Percentiles rank a stretch among this genome's conserved stretches.
Conservation (phyloP, 2,888 invertebrate genomes). For the Spodoptera picta region DNA sequence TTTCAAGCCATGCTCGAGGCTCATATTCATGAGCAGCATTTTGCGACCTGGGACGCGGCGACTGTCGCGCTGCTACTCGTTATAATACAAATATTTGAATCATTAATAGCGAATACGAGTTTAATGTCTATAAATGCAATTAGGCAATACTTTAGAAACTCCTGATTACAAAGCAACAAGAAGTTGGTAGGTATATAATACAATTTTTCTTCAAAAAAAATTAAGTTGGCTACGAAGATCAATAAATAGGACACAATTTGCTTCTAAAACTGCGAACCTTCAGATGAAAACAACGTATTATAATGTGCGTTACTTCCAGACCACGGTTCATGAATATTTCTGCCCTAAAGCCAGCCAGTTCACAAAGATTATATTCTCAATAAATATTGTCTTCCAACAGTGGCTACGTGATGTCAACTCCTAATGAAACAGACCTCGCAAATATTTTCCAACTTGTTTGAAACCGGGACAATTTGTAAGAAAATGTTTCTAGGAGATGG, state of each 20-base stretch:
- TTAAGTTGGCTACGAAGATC: neutral
- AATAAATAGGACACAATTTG: neutral
- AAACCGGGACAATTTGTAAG: constrained; percentile 2
- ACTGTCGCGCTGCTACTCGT: too few relatives aligned
- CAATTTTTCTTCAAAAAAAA: neutral
- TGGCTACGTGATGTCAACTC: constrained; percentile 1
- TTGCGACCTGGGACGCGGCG: too few relatives aligned
- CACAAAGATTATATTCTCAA: constrained; percentile 4
- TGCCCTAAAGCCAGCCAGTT: neutral
- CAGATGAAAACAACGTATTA: neutral
- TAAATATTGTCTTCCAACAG: constrained; percentile 4
- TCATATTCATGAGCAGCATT: too few relatives aligned
- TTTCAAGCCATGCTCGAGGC: too few relatives aligned
- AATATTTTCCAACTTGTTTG: constrained; percentile 1
- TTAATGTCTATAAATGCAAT: too few relatives aligned
- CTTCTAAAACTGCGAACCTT: constrained; percentile 1
- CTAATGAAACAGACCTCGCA: neutral
- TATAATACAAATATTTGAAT: too few relatives aligned
- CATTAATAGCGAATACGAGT: too few relatives aligned
- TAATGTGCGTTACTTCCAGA: constrained; percentile 3
- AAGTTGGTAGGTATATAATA: neutral
- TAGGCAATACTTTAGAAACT: too few relatives aligned
- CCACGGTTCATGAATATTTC: constrained; percentile 9
- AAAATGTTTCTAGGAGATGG: constrained; percentile 5
- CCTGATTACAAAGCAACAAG: neutral